A percentile compares a stretch with the other conserved stretches of the same genome.
Evolutionary conservation across 2,888 invertebrate species (phyloP).

Genomic region (Priocnemis perturbator): DNA sequence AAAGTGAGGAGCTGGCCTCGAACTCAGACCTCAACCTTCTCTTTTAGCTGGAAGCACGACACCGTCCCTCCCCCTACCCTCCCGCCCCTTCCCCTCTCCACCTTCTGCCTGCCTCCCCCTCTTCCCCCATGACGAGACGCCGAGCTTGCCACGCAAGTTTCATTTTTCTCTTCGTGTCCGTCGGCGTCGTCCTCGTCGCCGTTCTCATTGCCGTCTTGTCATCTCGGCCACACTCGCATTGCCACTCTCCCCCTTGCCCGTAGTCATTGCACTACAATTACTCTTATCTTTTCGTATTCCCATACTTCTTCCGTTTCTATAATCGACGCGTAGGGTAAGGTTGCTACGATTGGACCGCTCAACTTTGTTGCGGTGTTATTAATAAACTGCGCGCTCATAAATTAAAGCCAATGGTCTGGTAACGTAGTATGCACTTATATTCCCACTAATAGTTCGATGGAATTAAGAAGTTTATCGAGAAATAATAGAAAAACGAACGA

Average conservation of each 20-base stretch:
- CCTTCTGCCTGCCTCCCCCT: constrained; percentile 10
- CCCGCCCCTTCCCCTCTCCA: constrained; percentile 4
- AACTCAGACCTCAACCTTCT: constrained; percentile 74
- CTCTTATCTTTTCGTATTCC: no score
- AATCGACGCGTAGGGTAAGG: no score
- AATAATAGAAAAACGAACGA: no score
- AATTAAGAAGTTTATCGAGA: no score
- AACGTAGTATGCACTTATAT: no score
- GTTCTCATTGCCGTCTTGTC: not conserved
- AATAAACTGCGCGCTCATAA: no score
- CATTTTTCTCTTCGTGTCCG: not conserved
- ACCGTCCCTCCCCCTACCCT: constrained; percentile 40
- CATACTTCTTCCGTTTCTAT: no score
- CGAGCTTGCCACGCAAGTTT: not conserved
- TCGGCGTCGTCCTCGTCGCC: not conserved
- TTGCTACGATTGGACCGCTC: no score
- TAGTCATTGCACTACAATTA: no score
- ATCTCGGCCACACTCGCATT: not conserved
- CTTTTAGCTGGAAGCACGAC: constrained; percentile 42
- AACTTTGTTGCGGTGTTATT: no score
- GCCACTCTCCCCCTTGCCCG: constrained; percentile 4
- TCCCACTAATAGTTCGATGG: no score
- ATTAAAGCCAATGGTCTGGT: no score
- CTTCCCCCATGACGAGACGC: constrained; percentile 13
- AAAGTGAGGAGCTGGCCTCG: constrained; percentile 73